phyloP scores from a whole-genome alignment of 2,888 invertebrate species.

The Patella ulyssiponensis region DNA sequence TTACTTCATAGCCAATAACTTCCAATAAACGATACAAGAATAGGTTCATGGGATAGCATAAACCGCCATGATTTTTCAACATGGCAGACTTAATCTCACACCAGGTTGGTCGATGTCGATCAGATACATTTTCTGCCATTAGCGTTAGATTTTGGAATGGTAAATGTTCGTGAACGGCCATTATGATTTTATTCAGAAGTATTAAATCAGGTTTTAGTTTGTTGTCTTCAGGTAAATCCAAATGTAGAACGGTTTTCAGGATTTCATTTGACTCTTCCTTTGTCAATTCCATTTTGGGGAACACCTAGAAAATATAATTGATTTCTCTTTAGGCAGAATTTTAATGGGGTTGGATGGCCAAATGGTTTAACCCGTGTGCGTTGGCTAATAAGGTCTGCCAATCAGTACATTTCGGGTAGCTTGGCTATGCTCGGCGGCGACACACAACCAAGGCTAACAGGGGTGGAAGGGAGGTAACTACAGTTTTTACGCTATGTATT shows the following conservation, averaged over 20 bases:
- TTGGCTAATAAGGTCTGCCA: no score
- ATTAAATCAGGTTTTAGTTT: slow-evolving; percentile 22
- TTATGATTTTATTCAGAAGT: slow-evolving; percentile 33
- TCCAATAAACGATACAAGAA: background rate
- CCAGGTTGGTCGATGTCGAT: background rate
- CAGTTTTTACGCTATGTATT: no score
- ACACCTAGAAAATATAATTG: no score
- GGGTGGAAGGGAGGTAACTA: no score
- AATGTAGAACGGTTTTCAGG: slow-evolving; percentile 23
- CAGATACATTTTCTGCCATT: background rate
- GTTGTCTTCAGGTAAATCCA: slow-evolving; percentile 19
- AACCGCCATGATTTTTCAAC: slow-evolving; percentile 8
- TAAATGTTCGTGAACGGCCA: slow-evolving; percentile 26
- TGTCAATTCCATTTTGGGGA: slow-evolving; percentile 30
- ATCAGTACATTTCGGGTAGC: no score
- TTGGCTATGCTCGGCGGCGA: no score
- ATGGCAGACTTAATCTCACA: background rate
- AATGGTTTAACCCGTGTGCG: no score
- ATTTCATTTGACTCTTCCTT: slow-evolving; percentile 37
- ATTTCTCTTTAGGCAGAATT: no score
- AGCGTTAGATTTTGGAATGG: slow-evolving; percentile 10
- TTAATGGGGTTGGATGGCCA: no score
- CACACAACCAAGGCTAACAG: no score
- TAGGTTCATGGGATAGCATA: background rate
- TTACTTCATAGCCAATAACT: background rate